Percentiles rank a stretch among this genome's conserved stretches.
Evolutionary conservation across 2,888 invertebrate genomes (phyloP).

Genomic region (Caenorhabditis afra): DNA sequence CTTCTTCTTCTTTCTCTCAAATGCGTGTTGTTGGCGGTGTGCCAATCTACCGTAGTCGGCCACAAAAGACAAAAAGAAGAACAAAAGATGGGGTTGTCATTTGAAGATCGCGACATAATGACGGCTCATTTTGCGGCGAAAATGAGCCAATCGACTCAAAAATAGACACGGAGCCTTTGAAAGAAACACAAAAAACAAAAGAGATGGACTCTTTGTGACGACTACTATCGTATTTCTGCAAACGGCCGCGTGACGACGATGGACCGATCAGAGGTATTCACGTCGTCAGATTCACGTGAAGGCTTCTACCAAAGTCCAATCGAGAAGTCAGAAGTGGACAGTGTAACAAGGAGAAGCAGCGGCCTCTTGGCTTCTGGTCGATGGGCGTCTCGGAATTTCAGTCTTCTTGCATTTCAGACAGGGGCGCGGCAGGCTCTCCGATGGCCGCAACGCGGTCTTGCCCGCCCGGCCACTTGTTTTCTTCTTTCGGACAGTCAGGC

Average conservation of each 20-base stretch:
- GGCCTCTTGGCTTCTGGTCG: not conserved
- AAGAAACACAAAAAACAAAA: not conserved
- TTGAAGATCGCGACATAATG: slow-evolving; percentile 19
- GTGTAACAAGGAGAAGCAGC: slow-evolving; percentile 16
- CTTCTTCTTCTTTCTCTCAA: slow-evolving; percentile 1
- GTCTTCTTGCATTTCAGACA: slow-evolving; percentile 4
- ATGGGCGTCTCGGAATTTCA: not conserved
- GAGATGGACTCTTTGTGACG: not conserved
- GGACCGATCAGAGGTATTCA: not conserved
- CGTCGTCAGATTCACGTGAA: slow-evolving; percentile 18
- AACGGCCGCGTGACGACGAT: not conserved
- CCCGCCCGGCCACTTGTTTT: slow-evolving; percentile 9
- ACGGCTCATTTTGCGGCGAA: not conserved
- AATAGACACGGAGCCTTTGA: not conserved
- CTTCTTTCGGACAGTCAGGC: slow-evolving; percentile 28
- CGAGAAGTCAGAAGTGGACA: not conserved
- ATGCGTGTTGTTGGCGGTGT: slow-evolving; percentile 19
- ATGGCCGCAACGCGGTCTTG: not conserved
- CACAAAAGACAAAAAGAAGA: slow-evolving; percentile 17
- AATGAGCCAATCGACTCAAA: not conserved
- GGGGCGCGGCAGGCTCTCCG: slow-evolving; percentile 22
- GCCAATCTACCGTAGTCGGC: slow-evolving; percentile 29
- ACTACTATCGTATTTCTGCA: not conserved
- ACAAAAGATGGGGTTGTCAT: slow-evolving; percentile 16
- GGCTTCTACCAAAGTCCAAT: slow-evolving; percentile 16